Conservation (phyloP, 2,113 vertebrate genomes). For the Pomatorhinus ruficollis region DNA sequence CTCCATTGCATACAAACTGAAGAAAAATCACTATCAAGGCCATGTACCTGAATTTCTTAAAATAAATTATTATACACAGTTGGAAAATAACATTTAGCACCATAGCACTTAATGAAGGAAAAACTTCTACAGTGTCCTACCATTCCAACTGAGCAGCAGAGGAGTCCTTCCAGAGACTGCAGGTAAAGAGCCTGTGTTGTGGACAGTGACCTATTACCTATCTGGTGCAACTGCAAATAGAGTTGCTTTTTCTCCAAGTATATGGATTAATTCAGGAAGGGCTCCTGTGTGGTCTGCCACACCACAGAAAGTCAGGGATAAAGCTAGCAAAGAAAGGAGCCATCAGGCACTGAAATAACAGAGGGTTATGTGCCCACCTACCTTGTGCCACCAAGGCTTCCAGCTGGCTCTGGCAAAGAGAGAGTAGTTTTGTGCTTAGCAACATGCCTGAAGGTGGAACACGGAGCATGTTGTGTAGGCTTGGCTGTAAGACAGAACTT, state of each 20-base stretch:
- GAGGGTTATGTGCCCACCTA: background rate
- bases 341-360: background rate
- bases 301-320: background rate
- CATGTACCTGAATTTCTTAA: background rate
- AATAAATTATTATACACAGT: background rate
- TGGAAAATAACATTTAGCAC: background rate
- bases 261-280: background rate
- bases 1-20: background rate
- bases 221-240: background rate
- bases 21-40: background rate
- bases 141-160: background rate
- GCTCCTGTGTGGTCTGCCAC: background rate
- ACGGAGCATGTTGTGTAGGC: background rate
- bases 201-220: background rate
- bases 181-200: background rate
- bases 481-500: background rate
- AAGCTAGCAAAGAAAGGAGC: background rate
- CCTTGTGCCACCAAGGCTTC: background rate
- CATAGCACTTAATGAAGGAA: background rate
- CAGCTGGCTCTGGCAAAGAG: background rate
- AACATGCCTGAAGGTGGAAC: background rate
- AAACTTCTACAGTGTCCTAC: background rate
- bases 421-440: background rate
- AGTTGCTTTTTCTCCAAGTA: background rate
- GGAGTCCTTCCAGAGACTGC: background rate